Evolutionary conservation across 2,797 vertebrate species (phyloP).

Genomic region (Clarias platycephalus): DNA sequence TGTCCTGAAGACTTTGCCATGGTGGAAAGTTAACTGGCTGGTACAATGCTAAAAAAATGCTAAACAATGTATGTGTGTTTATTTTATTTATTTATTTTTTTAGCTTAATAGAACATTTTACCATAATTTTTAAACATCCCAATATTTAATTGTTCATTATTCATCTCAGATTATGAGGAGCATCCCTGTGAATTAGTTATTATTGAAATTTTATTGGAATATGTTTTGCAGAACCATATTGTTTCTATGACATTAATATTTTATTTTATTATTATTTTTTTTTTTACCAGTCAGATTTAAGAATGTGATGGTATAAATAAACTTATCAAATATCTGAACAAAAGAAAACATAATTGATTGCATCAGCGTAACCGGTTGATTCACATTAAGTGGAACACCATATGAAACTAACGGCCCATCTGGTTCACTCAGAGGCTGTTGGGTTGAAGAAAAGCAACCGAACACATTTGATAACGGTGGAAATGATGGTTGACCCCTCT

Average conservation of each 20-base stretch:
- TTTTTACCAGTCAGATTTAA: background rate
- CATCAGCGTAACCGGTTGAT: background rate
- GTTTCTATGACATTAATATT: background rate
- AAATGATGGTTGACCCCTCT: conserved; percentile 56
- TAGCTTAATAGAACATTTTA: background rate
- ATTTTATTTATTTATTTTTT: too few relatives aligned
- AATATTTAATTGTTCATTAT: background rate
- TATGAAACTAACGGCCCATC: background rate
- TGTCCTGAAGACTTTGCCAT: background rate
- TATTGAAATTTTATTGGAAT: background rate
- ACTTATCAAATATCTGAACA: background rate
- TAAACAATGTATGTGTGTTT: background rate
- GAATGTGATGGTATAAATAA: background rate
- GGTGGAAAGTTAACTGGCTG: background rate
- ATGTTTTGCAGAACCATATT: background rate
- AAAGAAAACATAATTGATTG: background rate
- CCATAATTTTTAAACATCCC: too few relatives aligned
- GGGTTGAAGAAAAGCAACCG: conserved; percentile 38
- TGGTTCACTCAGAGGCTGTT: background rate
- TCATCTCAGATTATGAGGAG: background rate
- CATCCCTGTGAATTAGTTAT: background rate
- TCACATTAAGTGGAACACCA: background rate
- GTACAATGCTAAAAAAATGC: background rate
- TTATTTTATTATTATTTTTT: too few relatives aligned
- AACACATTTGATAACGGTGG: conserved; percentile 47